Conservation (phyloP, 2,888 invertebrate species). For the Bimastos eiseni region DNA sequence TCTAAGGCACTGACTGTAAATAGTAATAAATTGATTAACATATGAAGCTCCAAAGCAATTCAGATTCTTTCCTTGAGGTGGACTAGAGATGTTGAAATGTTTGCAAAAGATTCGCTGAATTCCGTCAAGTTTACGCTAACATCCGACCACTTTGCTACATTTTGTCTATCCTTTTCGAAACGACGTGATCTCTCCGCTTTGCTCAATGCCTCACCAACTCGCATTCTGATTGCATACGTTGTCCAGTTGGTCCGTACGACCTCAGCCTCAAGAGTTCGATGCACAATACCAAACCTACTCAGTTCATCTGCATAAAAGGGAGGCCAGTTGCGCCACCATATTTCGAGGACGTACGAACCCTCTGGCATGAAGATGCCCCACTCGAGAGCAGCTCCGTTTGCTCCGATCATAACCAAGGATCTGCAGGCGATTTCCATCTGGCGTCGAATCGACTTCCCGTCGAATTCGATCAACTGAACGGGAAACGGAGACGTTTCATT, state of each 20-base stretch:
- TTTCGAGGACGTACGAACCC: background rate
- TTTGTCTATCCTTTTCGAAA: background rate
- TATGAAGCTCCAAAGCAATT: background rate
- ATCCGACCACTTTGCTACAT: conserved; percentile 5
- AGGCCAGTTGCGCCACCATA: background rate
- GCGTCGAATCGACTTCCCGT: background rate
- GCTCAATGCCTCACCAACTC: background rate
- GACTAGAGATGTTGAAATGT: background rate
- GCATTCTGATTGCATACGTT: background rate
- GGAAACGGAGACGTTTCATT: background rate
- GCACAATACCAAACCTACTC: background rate
- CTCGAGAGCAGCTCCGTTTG: background rate
- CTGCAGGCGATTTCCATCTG: background rate
- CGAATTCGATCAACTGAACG: background rate
- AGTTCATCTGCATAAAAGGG: background rate
- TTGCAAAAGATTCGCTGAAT: background rate
- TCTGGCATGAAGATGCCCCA: background rate
- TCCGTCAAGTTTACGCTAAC: background rate
- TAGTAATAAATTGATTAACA: too few species aligned
- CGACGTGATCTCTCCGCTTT: background rate
- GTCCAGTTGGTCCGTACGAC: background rate
- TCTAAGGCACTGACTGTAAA: too few species aligned
- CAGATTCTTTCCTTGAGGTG: background rate
- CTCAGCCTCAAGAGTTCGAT: conserved; percentile 13
- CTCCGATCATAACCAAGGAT: background rate